Percentiles rank a stretch among this genome's conserved stretches.
phyloP scores from a whole-genome alignment of 2,113 vertebrate species.

The Arvicanthis niloticus region DNA sequence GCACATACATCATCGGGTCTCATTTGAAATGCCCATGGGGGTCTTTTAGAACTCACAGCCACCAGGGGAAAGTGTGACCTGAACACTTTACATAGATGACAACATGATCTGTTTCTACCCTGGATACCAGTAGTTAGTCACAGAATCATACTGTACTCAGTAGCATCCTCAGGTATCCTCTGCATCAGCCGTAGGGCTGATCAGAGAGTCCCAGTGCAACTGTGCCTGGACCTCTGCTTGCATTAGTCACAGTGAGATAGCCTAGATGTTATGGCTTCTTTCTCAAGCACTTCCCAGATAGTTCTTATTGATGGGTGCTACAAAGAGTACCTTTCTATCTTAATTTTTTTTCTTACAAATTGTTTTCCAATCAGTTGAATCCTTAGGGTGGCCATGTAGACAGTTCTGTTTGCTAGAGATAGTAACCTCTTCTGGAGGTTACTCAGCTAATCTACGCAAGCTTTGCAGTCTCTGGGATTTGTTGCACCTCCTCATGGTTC shows the following conservation, averaged over 20 bases:
- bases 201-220: not conserved
- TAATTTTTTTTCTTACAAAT: not conserved
- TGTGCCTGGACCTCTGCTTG: not conserved
- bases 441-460: accelerated
- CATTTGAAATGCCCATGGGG: accelerated
- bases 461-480: not conserved
- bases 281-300: not conserved
- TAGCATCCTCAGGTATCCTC: not conserved
- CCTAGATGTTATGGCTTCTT: not conserved
- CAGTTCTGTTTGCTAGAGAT: not conserved
- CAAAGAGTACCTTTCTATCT: not conserved
- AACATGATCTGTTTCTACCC: too few relatives aligned
- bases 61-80: accelerated
- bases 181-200: not conserved
- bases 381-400: not conserved
- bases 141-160: not conserved
- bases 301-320: not conserved
- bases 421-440: not conserved
- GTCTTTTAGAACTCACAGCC: accelerated
- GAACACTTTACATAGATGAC: not conserved
- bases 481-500: not conserved
- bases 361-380: not conserved
- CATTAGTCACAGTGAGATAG: not conserved
- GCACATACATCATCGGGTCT: accelerated
- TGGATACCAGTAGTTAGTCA: accelerated